Evolutionary conservation across 2,113 vertebrate genomes (phyloP).

Genomic region (Hypanus sabinus): DNA sequence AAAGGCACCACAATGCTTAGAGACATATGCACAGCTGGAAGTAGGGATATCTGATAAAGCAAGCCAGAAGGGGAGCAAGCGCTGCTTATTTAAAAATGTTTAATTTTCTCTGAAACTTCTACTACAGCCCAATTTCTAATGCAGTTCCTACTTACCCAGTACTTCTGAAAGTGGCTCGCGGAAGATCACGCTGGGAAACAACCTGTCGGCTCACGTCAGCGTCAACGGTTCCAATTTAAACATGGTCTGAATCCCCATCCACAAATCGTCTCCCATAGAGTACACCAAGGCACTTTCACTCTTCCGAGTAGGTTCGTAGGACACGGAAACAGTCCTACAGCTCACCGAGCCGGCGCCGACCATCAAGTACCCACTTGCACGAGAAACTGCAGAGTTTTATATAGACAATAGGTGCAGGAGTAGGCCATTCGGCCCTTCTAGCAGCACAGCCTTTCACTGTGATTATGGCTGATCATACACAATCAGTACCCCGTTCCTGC

Average conservation of each 20-base stretch:
- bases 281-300: neutral
- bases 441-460: too few relatives aligned
- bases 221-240: neutral
- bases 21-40: neutral
- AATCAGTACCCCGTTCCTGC: too few relatives aligned
- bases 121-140: neutral
- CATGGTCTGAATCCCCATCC: neutral
- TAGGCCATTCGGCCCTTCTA: too few relatives aligned
- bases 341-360: too few relatives aligned
- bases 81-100: neutral
- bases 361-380: too few relatives aligned
- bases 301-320: too few relatives aligned
- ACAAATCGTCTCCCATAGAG: neutral
- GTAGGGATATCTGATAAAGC: neutral
- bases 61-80: neutral
- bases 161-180: neutral
- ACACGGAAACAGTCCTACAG: too few relatives aligned
- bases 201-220: neutral
- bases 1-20: neutral
- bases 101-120: neutral
- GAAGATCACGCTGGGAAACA: neutral
- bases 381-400: too few relatives aligned
- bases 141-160: too few relatives aligned
- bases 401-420: too few relatives aligned
- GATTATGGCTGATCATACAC: too few relatives aligned